Evolutionary conservation across 2,888 invertebrate species (phyloP), one percentile per base, ranked within the genome.

Genomic region (Lampropteryx suffumata): DNA sequence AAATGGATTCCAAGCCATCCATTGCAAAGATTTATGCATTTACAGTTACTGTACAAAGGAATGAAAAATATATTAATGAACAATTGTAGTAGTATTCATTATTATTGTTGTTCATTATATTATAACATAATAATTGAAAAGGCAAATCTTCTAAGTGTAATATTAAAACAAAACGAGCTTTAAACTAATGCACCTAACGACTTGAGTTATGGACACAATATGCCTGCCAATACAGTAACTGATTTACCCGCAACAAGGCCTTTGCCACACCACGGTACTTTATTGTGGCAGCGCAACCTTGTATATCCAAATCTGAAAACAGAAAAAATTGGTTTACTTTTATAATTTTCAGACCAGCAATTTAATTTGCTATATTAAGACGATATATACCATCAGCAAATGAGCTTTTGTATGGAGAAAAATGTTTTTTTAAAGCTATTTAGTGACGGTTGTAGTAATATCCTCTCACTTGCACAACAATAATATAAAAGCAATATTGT

Each of bases 241-340:
- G 74, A 79, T 73, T 82, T 84, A 88, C 87, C 84, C 86, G 85
- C 85, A 85, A 75, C 76, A 80, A 73, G 82, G 79, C 72, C 74
- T 76, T 68, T 76, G 76, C n/a, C n/a, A 73, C 80, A 79, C 78
- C 82, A 81, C 71, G 65, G 77, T 72, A 76, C 67, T 67, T 82
- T 77, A 73, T 73, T 80, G 73, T 73, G 75, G 76, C 71, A 70
- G 72, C 65, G 67, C 57, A 64, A 54, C 17, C 40, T n/a, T n/a
- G n/a, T n/a, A n/a, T 64, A 71, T 76, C 72, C 75, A 79, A 87
- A 89, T 89, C 89, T 89, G 87, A 45, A 34, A 34, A 0, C 17
- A 11, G 34, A 3, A 41, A 10, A 3, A 21, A 6, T 10, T 14
- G n/a, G 13, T 26, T 12, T 24, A 34, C 5, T 10, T 21, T 12